These are phyloP conservation scores for Brachionus rotundiformis DNA, from an alignment of 1,140 invertebrate species.

Conservation along the genomic window DNA sequence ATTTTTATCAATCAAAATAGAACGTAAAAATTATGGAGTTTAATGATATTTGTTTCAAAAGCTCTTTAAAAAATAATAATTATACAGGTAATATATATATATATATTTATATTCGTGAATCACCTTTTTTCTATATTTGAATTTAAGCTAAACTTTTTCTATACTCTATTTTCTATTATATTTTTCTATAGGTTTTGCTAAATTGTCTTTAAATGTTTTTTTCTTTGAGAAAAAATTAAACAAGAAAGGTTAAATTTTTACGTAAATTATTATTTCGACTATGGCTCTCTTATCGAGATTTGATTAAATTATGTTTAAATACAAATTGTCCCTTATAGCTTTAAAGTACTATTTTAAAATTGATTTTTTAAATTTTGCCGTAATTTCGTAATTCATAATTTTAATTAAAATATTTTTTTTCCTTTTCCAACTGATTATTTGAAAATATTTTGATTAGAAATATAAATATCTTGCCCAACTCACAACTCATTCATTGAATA, in stretches of 20 bases:
- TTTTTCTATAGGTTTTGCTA: constrained; percentile 15
- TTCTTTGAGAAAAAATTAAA: neutral
- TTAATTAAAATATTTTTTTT: neutral
- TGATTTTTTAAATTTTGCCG: neutral
- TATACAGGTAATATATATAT: constrained; percentile 26
- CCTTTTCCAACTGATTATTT: neutral
- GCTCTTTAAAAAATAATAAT: neutral
- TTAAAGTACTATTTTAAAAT: neutral
- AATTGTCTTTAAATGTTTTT: constrained; percentile 8
- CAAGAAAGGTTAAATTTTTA: neutral
- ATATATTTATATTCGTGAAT: constrained; percentile 17
- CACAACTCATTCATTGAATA: neutral
- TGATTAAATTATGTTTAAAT: neutral
- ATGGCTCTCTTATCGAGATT: neutral
- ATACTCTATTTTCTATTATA: constrained; percentile 1
- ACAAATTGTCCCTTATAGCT: neutral
- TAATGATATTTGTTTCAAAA: constrained; percentile 38
- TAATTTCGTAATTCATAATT: neutral
- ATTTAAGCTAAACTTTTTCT: constrained; percentile 4
- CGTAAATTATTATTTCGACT: neutral
- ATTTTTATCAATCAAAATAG: constrained; percentile 8
- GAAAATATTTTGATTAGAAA: neutral
- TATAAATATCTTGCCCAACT: neutral
- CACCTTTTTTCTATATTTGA: constrained; percentile 20
- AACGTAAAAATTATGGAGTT: constrained; percentile 19